These are phyloP conservation scores for Philaenus spumarius DNA, from an alignment of 1,140 invertebrate genomes.

Conservation along the genomic window DNA sequence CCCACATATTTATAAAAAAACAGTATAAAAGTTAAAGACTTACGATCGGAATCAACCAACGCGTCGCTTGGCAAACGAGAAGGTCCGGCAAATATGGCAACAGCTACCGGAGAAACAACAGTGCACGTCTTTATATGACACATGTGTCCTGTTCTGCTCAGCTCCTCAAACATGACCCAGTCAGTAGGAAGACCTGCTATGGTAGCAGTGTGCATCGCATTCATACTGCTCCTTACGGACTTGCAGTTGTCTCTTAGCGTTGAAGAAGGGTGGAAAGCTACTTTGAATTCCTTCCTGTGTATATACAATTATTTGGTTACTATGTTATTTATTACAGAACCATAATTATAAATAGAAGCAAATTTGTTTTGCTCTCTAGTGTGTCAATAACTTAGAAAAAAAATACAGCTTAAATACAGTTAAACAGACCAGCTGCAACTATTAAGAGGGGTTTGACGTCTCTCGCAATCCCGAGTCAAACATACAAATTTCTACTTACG, in stretches of 20 bases:
- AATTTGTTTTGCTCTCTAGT: no score
- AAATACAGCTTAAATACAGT: no score
- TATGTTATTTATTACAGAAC: no score
- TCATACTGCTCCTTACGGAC: slow-evolving; percentile 36
- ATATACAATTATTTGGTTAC: no score
- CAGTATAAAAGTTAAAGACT: slow-evolving; percentile 15
- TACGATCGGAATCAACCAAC: slow-evolving; percentile 47
- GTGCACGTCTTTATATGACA: slow-evolving; percentile 68
- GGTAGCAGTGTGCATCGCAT: slow-evolving; percentile 39
- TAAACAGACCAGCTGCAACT: no score
- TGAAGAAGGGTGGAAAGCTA: slow-evolving; percentile 67
- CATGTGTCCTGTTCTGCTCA: slow-evolving; percentile 55
- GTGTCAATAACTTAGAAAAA: no score
- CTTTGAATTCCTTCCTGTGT: slow-evolving; percentile 60
- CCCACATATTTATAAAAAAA: no score
- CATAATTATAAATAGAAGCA: no score
- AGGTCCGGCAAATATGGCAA: slow-evolving; percentile 72
- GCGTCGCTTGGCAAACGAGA: slow-evolving; percentile 54
- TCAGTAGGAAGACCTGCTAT: slow-evolving; percentile 58
- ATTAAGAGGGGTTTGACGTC: no score
- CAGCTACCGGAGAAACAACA: slow-evolving; percentile 66
- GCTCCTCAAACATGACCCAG: slow-evolving; percentile 82
- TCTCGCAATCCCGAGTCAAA: no score
- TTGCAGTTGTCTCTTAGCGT: slow-evolving; percentile 49
- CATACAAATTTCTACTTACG: no score